A percentile compares a stretch with the other conserved stretches of the same genome.
Evolutionary conservation across 2,888 invertebrate genomes (phyloP).

Genomic region (Euspilapteryx auroguttella): DNA sequence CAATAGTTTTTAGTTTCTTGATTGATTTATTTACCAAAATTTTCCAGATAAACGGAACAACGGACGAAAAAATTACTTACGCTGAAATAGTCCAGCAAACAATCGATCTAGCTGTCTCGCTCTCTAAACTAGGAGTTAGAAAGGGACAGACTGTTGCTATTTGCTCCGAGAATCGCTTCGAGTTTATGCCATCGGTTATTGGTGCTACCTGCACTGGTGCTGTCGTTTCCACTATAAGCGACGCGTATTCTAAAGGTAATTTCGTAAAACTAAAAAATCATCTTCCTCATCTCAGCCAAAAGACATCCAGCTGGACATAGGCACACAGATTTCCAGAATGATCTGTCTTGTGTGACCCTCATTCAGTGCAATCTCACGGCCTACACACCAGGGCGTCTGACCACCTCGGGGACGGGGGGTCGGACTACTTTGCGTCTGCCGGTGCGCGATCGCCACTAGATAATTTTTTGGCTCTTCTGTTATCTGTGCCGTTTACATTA

Average conservation of each 20-base stretch:
- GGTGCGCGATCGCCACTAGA: no score
- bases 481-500: no score
- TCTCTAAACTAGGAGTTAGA: constrained; percentile 24
- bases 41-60: constrained; percentile 29
- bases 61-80: constrained; percentile 20
- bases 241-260: constrained; percentile 4
- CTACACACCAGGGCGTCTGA: no score
- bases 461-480: no score
- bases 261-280: background rate
- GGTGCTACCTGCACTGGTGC: constrained; percentile 17
- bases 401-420: no score
- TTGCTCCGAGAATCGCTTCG: constrained; percentile 28
- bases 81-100: constrained; percentile 23
- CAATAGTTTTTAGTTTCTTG: no score
- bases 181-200: constrained; percentile 24
- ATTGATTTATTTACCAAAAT: constrained; percentile 3
- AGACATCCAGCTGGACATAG: no score
- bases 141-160: constrained; percentile 33
- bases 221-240: constrained; percentile 2
- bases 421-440: no score
- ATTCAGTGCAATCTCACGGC: no score
- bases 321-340: no score
- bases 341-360: no score
- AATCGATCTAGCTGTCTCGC: constrained; percentile 33
- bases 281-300: no score